A percentile compares a stretch with the other conserved stretches of the same genome.
These are phyloP conservation scores for Ectemnius continuus DNA, from an alignment of 2,888 invertebrate genomes.

Conservation along the genomic window DNA sequence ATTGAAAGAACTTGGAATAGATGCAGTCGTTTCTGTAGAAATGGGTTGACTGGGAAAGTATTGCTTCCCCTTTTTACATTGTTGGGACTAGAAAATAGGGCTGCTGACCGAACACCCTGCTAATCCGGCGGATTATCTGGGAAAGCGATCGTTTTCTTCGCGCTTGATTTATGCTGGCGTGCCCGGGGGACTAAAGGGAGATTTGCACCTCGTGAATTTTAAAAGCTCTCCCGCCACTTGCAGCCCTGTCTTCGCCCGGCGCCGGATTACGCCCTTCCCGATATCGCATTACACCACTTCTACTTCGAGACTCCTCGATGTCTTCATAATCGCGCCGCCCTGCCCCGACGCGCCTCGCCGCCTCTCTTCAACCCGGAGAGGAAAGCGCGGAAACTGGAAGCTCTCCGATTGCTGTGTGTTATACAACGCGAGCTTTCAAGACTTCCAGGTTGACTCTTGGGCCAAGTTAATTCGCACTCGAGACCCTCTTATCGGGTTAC, in stretches of 20 bases:
- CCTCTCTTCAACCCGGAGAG: too few species aligned
- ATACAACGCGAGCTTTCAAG: too few species aligned
- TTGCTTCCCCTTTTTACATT: not conserved
- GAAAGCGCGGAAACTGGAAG: too few species aligned
- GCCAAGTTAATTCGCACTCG: too few species aligned
- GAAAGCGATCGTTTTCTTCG: conserved; percentile 61
- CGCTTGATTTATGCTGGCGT: conserved; percentile 62
- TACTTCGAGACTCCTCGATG: not conserved
- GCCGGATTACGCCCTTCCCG: not conserved
- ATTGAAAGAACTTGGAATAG: too few species aligned
- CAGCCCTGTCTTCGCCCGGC: not conserved
- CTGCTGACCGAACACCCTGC: conserved; percentile 57
- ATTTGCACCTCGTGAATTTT: conserved; percentile 60
- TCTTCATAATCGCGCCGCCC: too few species aligned
- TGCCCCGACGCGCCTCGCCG: too few species aligned
- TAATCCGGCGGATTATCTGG: conserved; percentile 64
- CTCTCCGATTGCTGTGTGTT: too few species aligned
- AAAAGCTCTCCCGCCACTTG: conserved; percentile 28
- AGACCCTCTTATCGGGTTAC: too few species aligned
- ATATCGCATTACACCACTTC: conserved; percentile 7
- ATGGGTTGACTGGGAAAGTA: too few species aligned
- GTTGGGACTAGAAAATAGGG: conserved; percentile 32
- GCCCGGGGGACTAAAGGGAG: conserved; percentile 51
- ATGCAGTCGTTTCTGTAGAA: too few species aligned
- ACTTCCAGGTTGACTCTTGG: too few species aligned